Percentiles rank a stretch among this genome's conserved stretches.
phyloP scores from a whole-genome alignment of 2,113 vertebrate species.

The Philantomba maxwellii region DNA sequence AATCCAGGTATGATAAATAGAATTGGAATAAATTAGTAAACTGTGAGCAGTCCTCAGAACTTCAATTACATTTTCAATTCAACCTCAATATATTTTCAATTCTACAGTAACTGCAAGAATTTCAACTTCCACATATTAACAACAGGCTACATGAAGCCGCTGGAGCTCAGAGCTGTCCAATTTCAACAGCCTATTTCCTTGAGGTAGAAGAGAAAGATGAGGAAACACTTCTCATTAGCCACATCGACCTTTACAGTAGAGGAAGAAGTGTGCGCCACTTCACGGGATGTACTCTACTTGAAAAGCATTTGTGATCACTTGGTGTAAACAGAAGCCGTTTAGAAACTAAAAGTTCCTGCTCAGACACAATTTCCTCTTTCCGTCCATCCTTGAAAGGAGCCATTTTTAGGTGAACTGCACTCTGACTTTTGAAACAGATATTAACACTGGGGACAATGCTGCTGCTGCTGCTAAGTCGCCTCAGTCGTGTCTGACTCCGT shows the following conservation, averaged over 20 bases:
- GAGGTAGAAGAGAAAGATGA: not conserved
- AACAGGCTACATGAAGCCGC: not conserved
- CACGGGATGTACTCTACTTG: constrained; percentile 25
- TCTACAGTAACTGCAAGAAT: constrained; percentile 15
- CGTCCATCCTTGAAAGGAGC: not conserved
- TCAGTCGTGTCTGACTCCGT: too few species aligned
- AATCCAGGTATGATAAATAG: constrained; percentile 4
- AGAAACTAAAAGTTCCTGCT: constrained; percentile 3
- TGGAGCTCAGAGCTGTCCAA: constrained; percentile 19
- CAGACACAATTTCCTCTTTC: constrained; percentile 42
- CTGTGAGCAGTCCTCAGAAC: not conserved
- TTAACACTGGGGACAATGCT: not conserved
- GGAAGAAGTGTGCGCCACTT: not conserved
- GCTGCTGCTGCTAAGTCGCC: too few species aligned
- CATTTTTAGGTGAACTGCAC: not conserved
- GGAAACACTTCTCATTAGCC: not conserved
- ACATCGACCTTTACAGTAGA: constrained; percentile 12
- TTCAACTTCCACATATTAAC: constrained; percentile 3
- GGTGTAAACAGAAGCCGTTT: not conserved
- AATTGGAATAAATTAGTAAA: not conserved
- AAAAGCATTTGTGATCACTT: constrained; percentile 7
- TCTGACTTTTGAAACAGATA: not conserved
- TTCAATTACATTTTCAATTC: not conserved
- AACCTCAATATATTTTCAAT: not conserved
- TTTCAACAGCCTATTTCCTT: constrained; percentile 31